Evolutionary conservation across 2,888 invertebrate species (phyloP).

Genomic region (Dryobota labecula): DNA sequence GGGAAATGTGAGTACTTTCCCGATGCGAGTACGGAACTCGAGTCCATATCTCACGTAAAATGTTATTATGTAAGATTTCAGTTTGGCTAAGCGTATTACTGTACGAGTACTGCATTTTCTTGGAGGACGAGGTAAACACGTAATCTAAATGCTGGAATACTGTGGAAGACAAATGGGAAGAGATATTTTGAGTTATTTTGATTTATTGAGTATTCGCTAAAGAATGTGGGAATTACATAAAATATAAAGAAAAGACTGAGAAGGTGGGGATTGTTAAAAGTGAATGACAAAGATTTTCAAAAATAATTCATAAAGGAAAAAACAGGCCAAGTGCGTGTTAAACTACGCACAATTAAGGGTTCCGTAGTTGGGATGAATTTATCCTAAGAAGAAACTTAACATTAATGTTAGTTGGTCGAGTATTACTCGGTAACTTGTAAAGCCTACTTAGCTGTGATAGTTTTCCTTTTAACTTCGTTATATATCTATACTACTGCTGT

Average conservation of each 20-base stretch:
- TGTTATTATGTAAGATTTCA: slow-evolving; percentile 32
- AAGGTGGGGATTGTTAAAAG: no score
- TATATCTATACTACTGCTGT: no score
- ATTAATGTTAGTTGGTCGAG: no score
- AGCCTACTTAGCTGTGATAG: no score
- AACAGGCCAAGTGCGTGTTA: no score
- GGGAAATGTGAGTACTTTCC: slow-evolving; percentile 4
- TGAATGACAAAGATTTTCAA: neutral
- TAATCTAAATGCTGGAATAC: neutral
- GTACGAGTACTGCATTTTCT: slow-evolving; percentile 32
- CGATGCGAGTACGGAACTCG: slow-evolving; percentile 10
- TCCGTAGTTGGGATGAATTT: no score
- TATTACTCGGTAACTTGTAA: no score
- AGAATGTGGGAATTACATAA: neutral
- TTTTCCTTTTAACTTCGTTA: no score
- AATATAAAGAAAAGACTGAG: neutral
- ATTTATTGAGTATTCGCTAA: no score
- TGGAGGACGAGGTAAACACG: neutral
- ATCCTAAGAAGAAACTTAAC: no score
- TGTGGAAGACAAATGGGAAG: neutral
- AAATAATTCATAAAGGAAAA: neutral
- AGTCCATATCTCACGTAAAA: slow-evolving; percentile 31
- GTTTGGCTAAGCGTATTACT: slow-evolving; percentile 20
- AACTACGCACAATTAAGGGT: no score
- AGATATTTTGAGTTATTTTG: neutral